These are phyloP conservation scores for Fundulus diaphanus DNA, from an alignment of 2,797 vertebrate species.

Conservation along the genomic window DNA sequence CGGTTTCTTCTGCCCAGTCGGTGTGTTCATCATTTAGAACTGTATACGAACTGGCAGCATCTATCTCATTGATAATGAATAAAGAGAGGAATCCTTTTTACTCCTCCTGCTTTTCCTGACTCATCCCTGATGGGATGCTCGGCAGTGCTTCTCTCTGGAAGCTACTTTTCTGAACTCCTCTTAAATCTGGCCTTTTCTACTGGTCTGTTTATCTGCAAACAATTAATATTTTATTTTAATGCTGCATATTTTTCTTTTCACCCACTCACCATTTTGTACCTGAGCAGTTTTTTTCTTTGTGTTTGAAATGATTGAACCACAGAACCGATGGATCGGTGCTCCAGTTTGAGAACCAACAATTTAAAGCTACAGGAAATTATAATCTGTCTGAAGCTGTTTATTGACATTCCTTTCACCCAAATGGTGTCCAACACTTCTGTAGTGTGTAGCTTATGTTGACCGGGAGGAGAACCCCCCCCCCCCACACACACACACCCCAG, in stretches of 20 bases:
- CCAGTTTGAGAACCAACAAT: not conserved
- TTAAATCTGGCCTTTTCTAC: not conserved
- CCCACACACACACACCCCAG: no score
- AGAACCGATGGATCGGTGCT: no score
- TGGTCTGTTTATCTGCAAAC: not conserved
- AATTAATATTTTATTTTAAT: not conserved
- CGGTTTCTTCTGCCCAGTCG: constrained; percentile 19
- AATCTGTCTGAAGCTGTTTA: not conserved
- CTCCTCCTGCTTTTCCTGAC: constrained; percentile 35
- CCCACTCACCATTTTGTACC: no score
- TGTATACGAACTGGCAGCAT: constrained; percentile 40
- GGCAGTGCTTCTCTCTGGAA: not conserved
- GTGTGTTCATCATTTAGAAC: constrained; percentile 30
- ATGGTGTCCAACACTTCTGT: not conserved
- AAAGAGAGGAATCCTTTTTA: constrained; percentile 36
- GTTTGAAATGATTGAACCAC: no score
- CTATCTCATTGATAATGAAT: constrained; percentile 29
- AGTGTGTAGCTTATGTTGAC: no score
- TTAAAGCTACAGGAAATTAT: not conserved
- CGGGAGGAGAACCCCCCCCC: no score
- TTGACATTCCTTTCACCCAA: not conserved
- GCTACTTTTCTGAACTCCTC: constrained; percentile 12
- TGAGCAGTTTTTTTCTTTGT: no score
- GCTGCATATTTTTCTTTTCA: not conserved
- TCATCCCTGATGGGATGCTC: constrained; percentile 24